A percentile compares a stretch with the other conserved stretches of the same genome.
These are phyloP conservation scores for Pachliopta kotzebuea DNA, from an alignment of 2,888 invertebrate genomes.

Conservation along the genomic window DNA sequence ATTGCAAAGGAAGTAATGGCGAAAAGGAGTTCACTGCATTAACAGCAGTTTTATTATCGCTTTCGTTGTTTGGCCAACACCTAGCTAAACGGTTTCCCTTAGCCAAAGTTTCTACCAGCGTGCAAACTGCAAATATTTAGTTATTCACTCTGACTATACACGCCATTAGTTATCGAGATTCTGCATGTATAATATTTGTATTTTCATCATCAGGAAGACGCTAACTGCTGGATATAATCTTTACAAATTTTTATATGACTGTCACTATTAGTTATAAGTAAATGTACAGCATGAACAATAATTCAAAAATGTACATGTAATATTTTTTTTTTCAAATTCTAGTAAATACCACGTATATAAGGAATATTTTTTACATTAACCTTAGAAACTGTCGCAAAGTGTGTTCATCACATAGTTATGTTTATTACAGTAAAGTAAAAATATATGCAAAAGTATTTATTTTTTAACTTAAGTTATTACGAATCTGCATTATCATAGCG, in stretches of 20 bases:
- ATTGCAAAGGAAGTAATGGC: slow-evolving; percentile 33
- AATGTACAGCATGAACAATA: not conserved
- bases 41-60: slow-evolving; percentile 12
- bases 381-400: too few relatives aligned
- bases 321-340: too few relatives aligned
- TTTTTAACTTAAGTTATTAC: not conserved
- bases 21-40: slow-evolving; percentile 36
- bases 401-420: too few relatives aligned
- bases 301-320: not conserved
- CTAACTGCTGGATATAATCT: too few relatives aligned
- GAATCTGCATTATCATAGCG: not conserved
- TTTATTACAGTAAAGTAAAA: not conserved
- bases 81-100: not conserved
- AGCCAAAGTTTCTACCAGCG: not conserved
- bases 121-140: not conserved
- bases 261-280: not conserved
- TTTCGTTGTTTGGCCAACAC: not conserved
- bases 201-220: too few relatives aligned
- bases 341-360: too few relatives aligned
- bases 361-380: too few relatives aligned
- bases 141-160: not conserved
- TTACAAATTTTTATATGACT: not conserved
- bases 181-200: too few relatives aligned
- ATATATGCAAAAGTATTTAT: not conserved
- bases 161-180: too few relatives aligned